Evolutionary conservation across 2,113 vertebrate species (phyloP), one percentile per base, ranked within the genome.

Genomic region (Paradoxurus hermaphroditus): DNA sequence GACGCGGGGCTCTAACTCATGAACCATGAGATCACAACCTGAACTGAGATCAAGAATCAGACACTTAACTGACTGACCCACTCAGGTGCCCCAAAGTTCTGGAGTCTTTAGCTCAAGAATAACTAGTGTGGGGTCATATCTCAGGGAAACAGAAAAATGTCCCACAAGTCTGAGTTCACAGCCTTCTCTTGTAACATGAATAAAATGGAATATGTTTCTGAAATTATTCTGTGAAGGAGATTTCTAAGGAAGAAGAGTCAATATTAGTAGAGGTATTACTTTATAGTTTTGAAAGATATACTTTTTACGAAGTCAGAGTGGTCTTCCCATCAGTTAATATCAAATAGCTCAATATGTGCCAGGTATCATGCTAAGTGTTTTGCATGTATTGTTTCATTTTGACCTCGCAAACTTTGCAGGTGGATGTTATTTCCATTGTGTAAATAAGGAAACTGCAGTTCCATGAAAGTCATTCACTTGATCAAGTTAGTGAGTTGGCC

Each of bases 201-300:
- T 85, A 18, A 36, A 95, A 63, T 96, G 67, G 62, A 94, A 87
- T 88, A 73, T 82, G 1, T 84, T 92, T 97, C 34, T 79, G 79
- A 90, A 16, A 46, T 85, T 88, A 85, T 4, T 77, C 86, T 95
- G 62, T 25, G 75, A 97, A 44, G n/a, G 4, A 68, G 88, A 41
- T 88, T 94, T 65, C 51, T 97, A 70, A 96, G 77, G 51, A 94
- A 95, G 31, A 95, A 86, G 15, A 94, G 25, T 82, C n/a, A 67
- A 16, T 93, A 84, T 94, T 59, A 89, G 56, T 15, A n/a, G 27
- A 63, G 4, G 12, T 88, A 5, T 81, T 84, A 36, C 29, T 34
- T 93, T 96, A 86, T 27, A 89, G 44, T n/a, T 75, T 95, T 95
- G n/a, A 92, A 92, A 94, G 63, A 56, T 68, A 92, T 34, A 81